Conservation (phyloP, 2,797 vertebrate species). For the Monodelphis domestica region DNA sequence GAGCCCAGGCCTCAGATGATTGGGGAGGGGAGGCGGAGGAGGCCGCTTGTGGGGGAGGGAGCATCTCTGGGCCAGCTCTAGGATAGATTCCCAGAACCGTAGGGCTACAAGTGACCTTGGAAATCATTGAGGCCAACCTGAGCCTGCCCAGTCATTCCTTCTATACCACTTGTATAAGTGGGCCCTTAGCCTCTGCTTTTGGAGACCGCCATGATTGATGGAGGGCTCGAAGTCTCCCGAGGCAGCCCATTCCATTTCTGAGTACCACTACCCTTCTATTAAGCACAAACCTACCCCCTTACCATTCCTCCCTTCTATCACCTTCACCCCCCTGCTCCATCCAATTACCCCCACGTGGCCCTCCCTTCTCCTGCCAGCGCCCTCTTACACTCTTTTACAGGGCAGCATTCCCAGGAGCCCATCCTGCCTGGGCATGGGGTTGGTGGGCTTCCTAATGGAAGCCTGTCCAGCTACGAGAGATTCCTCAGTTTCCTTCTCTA, state of each 20-base stretch:
- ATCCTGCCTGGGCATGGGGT: too few relatives aligned
- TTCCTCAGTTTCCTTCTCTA: not conserved
- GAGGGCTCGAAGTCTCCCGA: not conserved
- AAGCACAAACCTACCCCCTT: not conserved
- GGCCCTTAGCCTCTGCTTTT: not conserved
- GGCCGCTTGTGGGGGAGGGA: not conserved
- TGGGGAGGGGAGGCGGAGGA: not conserved
- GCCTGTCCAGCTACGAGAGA: not conserved
- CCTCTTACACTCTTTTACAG: not conserved
- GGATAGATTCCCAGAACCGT: not conserved
- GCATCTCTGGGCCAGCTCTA: not conserved
- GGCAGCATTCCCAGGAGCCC: not conserved
- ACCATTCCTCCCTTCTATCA: not conserved
- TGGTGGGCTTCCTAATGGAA: not conserved
- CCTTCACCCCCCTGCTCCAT: not conserved
- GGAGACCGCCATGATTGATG: not conserved
- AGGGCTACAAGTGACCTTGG: not conserved
- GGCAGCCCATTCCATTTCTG: not conserved
- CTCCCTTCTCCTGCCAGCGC: not conserved
- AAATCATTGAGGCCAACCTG: not conserved
- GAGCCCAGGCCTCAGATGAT: slow-evolving; percentile 5
- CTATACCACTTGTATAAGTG: not conserved
- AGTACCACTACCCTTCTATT: not conserved
- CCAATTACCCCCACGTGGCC: not conserved
- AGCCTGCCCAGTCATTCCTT: not conserved